Evolutionary conservation across 2,113 vertebrate species (phyloP).

Genomic region (Orcinus orca): DNA sequence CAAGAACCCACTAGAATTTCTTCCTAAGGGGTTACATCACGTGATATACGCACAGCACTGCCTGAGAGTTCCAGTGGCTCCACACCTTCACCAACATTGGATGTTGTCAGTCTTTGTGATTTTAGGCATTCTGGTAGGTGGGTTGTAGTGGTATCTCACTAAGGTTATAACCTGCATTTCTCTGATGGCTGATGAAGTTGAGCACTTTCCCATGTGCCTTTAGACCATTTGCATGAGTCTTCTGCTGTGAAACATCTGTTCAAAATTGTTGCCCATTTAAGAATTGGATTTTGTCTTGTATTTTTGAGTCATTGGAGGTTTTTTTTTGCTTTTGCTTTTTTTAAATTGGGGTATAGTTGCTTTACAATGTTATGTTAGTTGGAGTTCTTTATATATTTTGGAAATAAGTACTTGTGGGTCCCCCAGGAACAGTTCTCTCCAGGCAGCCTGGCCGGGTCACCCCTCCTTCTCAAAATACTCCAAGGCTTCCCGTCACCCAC

Average conservation of each 20-base stretch:
- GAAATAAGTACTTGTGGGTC: not conserved
- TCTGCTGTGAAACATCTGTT: not conserved
- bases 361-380: no score
- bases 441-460: not conserved
- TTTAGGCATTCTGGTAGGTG: not conserved
- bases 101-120: not conserved
- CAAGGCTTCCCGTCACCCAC: not conserved
- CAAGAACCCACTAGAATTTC: not conserved
- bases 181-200: not conserved
- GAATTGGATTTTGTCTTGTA: not conserved
- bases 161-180: not conserved
- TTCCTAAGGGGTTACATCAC: not conserved
- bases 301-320: not conserved
- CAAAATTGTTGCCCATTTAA: not conserved
- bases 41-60: rapidly evolving
- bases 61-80: not conserved
- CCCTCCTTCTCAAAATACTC: not conserved
- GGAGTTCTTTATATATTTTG: not conserved
- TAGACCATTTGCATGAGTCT: not conserved
- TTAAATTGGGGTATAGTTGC: no score
- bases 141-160: not conserved
- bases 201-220: not conserved
- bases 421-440: not conserved
- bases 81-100: not conserved
- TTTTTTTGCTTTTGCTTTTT: no score